Percentiles rank a stretch among this genome's conserved stretches.
Evolutionary conservation across 2,797 vertebrate genomes (phyloP).

Genomic region (Falco naumanni): DNA sequence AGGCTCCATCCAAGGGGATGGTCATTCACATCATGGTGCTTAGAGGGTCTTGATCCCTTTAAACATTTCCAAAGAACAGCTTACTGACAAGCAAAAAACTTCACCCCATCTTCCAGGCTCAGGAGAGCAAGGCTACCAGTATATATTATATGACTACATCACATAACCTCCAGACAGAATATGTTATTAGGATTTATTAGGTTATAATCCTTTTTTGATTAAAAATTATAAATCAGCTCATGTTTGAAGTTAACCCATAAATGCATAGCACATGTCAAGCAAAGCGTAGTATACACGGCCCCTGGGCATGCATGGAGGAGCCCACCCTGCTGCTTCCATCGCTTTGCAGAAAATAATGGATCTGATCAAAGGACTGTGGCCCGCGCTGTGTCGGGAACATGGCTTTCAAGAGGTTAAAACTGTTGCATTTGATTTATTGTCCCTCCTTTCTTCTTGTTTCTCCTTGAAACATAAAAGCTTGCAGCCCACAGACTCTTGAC

Average conservation of each 20-base stretch:
- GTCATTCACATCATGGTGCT: not conserved
- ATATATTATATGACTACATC: not conserved
- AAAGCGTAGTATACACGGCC: not conserved
- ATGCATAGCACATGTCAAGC: slow-evolving; percentile 56
- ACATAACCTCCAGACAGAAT: slow-evolving; percentile 48
- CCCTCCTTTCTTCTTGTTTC: slow-evolving; percentile 70
- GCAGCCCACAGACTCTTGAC: slow-evolving; percentile 65
- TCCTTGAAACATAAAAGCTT: slow-evolving; percentile 71
- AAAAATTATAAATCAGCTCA: slow-evolving; percentile 67
- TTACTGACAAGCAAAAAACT: not conserved
- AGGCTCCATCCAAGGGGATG: not conserved
- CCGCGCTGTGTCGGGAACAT: not conserved
- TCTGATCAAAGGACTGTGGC: slow-evolving; percentile 36
- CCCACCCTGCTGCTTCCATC: slow-evolving; percentile 38
- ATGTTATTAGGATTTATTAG: slow-evolving; percentile 62
- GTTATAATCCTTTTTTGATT: slow-evolving; percentile 72
- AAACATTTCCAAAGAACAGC: not conserved
- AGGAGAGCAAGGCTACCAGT: not conserved
- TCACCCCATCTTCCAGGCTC: not conserved
- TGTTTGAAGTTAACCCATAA: slow-evolving; percentile 68
- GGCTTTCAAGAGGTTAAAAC: slow-evolving; percentile 66
- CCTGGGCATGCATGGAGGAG: not conserved
- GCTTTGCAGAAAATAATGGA: slow-evolving; percentile 13
- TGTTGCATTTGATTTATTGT: slow-evolving; percentile 69
- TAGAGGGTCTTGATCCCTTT: not conserved